Evolutionary conservation across 2,888 invertebrate genomes (phyloP), one percentile per base, ranked within the genome.

Genomic region (Uropetala carovei): DNA sequence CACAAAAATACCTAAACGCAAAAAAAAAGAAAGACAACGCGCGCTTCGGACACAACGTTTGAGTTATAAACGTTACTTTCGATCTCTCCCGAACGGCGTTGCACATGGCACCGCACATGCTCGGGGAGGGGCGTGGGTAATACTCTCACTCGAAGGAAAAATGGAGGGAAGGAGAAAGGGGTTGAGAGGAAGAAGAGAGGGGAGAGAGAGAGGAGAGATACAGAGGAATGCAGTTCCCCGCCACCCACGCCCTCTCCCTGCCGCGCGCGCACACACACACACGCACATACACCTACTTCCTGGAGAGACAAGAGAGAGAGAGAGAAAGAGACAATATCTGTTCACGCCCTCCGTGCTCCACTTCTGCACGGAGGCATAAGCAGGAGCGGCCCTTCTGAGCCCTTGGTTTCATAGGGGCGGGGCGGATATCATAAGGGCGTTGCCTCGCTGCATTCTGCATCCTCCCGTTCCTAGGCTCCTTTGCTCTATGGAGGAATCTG

Each of bases 181-280:
- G 1, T 16, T 1, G 5, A 64, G 58, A 4, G 27, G 22, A 30
- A 30, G 30, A 59, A 5, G 30, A 30, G 22, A 14, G 27, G 59
- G 22, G 22, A 27, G 18, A 22, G 16, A 86, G 59, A 22, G 2
- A 27, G 13, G 22, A 10, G 58, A 10, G n/a, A 59, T n/a, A 22
- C 13, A 14, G 30, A 86, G 86, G 86, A 68, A 89, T 64, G 89
- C 64, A 89, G 89, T 68, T 83, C 83, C 83, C 43, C 43, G 43
- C 43, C 43, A 68, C 64, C 64, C 89, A 89, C 64, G 64, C 60
- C 60, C 16, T 14, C n/a, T 30, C 64, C 64, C 7, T 11, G 64
- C n/a, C 64, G 16, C 64, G 64, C 16, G n/a, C 64, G 22, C 18
- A 18, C 22, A 18, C 68, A 22, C 68, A 27, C 86, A 14, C 57